These are phyloP conservation scores for Cylas formicarius DNA, from an alignment of 1,140 invertebrate genomes.

Conservation along the genomic window DNA sequence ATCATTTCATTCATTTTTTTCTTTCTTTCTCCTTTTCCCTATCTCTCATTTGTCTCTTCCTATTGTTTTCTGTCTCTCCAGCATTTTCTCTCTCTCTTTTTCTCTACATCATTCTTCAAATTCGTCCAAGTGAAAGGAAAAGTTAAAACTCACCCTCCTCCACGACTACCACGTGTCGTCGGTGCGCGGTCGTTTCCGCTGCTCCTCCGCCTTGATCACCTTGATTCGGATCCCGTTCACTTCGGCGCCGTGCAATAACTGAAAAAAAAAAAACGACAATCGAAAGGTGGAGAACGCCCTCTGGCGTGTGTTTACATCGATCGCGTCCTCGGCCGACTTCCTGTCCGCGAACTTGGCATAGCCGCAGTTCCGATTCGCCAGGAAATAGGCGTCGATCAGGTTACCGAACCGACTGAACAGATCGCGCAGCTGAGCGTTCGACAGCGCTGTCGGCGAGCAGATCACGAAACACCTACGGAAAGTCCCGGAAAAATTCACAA, in stretches of 20 bases:
- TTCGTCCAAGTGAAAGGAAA: no score
- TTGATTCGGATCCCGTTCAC: slow-evolving; percentile 75
- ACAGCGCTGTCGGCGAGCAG: slow-evolving; percentile 73
- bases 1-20: no score
- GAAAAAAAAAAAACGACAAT: slow-evolving; percentile 13
- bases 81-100: no score
- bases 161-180: no score
- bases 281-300: slow-evolving; percentile 1
- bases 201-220: slow-evolving; percentile 83
- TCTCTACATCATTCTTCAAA: no score
- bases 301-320: slow-evolving; percentile 49
- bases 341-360: slow-evolving; percentile 82
- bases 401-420: slow-evolving; percentile 89
- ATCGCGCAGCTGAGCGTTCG: slow-evolving; percentile 74
- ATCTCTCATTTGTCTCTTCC: no score
- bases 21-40: no score
- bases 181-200: slow-evolving; percentile 45
- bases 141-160: no score
- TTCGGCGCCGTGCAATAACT: slow-evolving; percentile 73
- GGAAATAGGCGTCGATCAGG: slow-evolving; percentile 83
- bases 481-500: background rate
- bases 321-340: slow-evolving; percentile 71
- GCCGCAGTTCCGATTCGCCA: slow-evolving; percentile 83
- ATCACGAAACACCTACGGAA: slow-evolving; percentile 60
- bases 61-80: no score